Percentiles rank a stretch among this genome's conserved stretches.
Evolutionary conservation across 64 coral and sea anemone species (phyloP).

Genomic region (Stichodactyla mertensii): DNA sequence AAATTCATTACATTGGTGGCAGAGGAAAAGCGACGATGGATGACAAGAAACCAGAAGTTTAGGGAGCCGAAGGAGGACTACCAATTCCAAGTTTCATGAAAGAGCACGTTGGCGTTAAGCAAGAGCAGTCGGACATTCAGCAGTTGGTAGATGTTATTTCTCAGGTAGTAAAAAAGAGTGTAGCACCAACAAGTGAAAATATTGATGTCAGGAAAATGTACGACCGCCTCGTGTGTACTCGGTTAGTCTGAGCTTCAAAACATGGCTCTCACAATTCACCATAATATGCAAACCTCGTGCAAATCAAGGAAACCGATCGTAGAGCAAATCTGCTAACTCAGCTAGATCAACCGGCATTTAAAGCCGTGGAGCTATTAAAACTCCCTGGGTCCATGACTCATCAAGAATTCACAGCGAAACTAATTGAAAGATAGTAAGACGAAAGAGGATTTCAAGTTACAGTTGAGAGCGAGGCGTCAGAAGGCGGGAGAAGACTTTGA

Average conservation of each 20-base stretch:
- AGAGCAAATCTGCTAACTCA: conserved; percentile 37
- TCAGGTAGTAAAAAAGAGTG: too few relatives aligned
- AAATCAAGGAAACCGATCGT: conserved; percentile 9
- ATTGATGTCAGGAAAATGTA: too few relatives aligned
- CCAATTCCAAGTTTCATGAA: too few relatives aligned
- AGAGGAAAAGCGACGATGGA: too few relatives aligned
- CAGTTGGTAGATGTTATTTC: too few relatives aligned
- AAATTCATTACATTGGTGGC: too few relatives aligned
- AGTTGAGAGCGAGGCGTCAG: conserved; percentile 17
- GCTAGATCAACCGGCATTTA: conserved; percentile 46
- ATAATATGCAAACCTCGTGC: conserved; percentile 37
- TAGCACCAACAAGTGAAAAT: too few relatives aligned
- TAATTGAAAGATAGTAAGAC: conserved; percentile 37
- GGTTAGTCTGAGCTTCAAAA: conserved; percentile 27
- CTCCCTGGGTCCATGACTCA: conserved; percentile 8
- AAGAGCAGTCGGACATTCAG: too few relatives aligned
- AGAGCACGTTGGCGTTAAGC: too few relatives aligned
- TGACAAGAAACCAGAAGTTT: too few relatives aligned
- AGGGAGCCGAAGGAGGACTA: too few relatives aligned
- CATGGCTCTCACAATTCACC: conserved; percentile 28
- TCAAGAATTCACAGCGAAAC: conserved; percentile 24
- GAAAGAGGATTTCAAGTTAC: conserved; percentile 40
- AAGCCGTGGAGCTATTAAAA: conserved; percentile 33
- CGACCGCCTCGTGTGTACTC: neutral
- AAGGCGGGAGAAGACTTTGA: conserved; percentile 22